Conservation (phyloP, 2,113 vertebrate genomes). For the Engraulis encrasicolus region DNA sequence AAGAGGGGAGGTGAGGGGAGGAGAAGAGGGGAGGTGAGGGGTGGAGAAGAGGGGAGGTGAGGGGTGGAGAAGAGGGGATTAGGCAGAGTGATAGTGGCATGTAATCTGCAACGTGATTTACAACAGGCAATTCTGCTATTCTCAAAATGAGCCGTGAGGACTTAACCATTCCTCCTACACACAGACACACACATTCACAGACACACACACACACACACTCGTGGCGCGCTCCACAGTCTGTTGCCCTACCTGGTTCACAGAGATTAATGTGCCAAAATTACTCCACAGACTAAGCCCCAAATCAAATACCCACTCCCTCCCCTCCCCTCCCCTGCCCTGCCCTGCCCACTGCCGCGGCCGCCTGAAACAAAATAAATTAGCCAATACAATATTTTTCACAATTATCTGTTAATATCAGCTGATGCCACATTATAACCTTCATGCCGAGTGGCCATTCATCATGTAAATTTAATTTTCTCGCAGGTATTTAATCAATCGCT, state of each 20-base stretch:
- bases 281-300: conserved; percentile 58
- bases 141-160: conserved; percentile 36
- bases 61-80: neutral
- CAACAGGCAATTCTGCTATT: conserved; percentile 6
- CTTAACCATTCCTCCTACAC: neutral
- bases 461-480: conserved; percentile 90
- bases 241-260: conserved; percentile 66
- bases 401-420: conserved; percentile 84
- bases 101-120: conserved; percentile 26
- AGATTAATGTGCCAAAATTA: conserved; percentile 74
- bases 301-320: too few relatives aligned
- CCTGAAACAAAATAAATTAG: conserved; percentile 85
- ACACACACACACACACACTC: conserved; percentile 19
- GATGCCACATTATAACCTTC: conserved; percentile 86
- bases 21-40: too few relatives aligned
- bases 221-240: neutral
- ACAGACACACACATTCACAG: conserved; percentile 39
- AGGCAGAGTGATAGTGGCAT: neutral
- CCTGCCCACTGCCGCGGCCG: too few relatives aligned
- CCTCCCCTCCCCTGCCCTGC: too few relatives aligned
- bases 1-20: too few relatives aligned
- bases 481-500: conserved; percentile 92
- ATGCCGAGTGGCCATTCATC: conserved; percentile 84
- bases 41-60: too few relatives aligned
- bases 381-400: conserved; percentile 82